A percentile compares a stretch with the other conserved stretches of the same genome.
phyloP scores from a whole-genome alignment of 2,113 vertebrate genomes.

The Columbina picui region DNA sequence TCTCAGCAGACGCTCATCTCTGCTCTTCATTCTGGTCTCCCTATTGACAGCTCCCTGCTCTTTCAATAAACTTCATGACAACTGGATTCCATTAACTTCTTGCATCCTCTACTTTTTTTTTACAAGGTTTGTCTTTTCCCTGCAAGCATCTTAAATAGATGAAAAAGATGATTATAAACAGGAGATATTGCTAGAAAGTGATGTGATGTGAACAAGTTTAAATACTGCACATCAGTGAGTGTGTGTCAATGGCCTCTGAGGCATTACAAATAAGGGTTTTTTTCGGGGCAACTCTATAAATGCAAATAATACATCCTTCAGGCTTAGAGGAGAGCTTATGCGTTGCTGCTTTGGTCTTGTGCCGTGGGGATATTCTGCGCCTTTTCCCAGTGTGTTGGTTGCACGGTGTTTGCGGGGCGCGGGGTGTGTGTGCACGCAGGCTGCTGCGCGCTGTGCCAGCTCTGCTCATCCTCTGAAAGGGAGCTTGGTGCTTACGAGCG shows the following conservation, averaged over 20 bases:
- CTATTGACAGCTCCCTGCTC: not conserved
- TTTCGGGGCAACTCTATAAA: not conserved
- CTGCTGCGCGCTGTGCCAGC: not conserved
- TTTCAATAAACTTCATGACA: not conserved
- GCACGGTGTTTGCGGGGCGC: not conserved
- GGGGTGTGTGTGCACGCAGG: fast-evolving
- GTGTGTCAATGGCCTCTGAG: not conserved
- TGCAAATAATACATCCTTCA: not conserved
- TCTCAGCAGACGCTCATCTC: not conserved
- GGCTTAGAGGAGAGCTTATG: not conserved
- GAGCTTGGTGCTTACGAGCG: not conserved
- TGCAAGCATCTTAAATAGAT: not conserved
- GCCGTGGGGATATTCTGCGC: not conserved
- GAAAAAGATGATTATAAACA: not conserved
- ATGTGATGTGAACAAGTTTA: not conserved
- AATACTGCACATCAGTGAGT: not conserved
- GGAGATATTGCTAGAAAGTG: not conserved
- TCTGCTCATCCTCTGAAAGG: not conserved
- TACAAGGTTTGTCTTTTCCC: not conserved
- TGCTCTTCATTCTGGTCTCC: not conserved
- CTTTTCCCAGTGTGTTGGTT: not conserved
- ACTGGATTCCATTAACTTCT: not conserved
- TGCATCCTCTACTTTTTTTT: not conserved
- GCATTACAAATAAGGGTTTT: not conserved
- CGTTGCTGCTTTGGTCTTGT: not conserved